A percentile compares a stretch with the other conserved stretches of the same genome.
phyloP scores from a whole-genome alignment of 2,888 invertebrate genomes.

The Chrysodeixis includens region DNA sequence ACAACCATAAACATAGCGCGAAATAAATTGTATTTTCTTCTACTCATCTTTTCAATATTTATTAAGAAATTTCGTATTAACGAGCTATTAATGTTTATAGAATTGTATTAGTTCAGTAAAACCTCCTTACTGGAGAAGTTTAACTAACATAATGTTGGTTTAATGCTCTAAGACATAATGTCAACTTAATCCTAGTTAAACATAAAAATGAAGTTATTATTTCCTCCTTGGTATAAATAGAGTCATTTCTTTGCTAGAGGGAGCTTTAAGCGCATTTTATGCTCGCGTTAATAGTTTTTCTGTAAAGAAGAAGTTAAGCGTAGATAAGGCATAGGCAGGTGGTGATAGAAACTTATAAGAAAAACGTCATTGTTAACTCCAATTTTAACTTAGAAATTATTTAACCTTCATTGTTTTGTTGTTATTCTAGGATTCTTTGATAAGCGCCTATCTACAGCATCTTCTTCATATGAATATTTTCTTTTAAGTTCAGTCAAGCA shows the following conservation, averaged over 20 bases:
- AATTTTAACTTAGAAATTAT: no score
- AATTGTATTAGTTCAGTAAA: not conserved
- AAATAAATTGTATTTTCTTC: no score
- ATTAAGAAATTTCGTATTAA: not conserved
- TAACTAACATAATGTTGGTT: constrained; percentile 24
- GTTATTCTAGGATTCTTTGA: no score
- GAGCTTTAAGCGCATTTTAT: constrained; percentile 33
- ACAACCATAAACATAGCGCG: no score
- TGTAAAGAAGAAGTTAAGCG: not conserved
- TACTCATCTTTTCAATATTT: not conserved
- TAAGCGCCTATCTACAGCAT: no score
- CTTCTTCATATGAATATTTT: no score
- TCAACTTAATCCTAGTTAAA: constrained; percentile 22
- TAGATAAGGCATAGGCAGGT: no score
- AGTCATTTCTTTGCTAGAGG: constrained; percentile 33
- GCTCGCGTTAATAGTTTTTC: constrained; percentile 19
- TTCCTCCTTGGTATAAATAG: constrained; percentile 31
- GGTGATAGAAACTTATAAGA: no score
- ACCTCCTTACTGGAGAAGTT: not conserved
- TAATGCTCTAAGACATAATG: constrained; percentile 45
- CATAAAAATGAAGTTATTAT: constrained; percentile 17
- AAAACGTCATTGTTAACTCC: no score
- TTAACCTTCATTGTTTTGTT: no score
- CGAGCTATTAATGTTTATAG: not conserved
- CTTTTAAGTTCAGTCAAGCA: no score